A percentile compares a stretch with the other conserved stretches of the same genome.
Evolutionary conservation across 2,888 invertebrate genomes (phyloP).

Genomic region (Trypoxylon attenuatum): DNA sequence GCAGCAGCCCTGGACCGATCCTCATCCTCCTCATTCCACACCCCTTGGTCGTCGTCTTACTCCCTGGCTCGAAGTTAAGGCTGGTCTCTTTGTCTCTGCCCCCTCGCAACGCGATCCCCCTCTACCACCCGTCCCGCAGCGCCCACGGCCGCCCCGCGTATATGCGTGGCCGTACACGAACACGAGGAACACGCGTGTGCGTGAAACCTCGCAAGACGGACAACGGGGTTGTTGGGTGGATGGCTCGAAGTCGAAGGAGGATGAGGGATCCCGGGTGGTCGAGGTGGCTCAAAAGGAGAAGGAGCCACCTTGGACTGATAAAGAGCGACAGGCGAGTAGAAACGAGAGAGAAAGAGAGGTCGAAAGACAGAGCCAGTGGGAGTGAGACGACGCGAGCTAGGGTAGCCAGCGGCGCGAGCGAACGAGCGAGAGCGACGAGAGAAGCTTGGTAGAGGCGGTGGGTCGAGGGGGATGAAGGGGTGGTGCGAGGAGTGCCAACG

Average conservation of each 20-base stretch:
- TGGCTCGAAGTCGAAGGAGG: conserved; percentile 51
- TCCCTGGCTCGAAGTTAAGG: conserved; percentile 63
- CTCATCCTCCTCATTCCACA: conserved; percentile 44
- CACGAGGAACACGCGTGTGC: conserved; percentile 61
- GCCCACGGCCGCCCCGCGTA: not conserved
- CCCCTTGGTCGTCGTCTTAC: conserved; percentile 54
- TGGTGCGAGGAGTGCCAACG: conserved; percentile 63
- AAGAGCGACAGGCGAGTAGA: conserved; percentile 10
- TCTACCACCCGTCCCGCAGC: conserved; percentile 23
- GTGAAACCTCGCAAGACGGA: conserved; percentile 69
- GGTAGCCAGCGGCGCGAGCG: conserved; percentile 36
- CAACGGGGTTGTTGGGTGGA: conserved; percentile 63
- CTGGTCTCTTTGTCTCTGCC: conserved; percentile 66
- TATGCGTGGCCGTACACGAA: conserved; percentile 54
- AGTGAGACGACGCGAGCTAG: conserved; percentile 11
- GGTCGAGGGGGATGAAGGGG: conserved; percentile 25
- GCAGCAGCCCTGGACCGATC: conserved; percentile 60
- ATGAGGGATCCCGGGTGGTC: conserved; percentile 47
- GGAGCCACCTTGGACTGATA: conserved; percentile 1
- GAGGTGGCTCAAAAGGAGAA: conserved; percentile 43
- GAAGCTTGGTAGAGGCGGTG: too few species aligned
- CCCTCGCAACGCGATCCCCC: conserved; percentile 33
- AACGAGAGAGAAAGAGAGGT: conserved; percentile 18
- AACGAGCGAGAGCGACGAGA: conserved; percentile 29
- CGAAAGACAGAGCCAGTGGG: conserved; percentile 25